Base-by-base conservation (phyloP, 2,888 invertebrate genomes). In the Patella depressa region DNA sequence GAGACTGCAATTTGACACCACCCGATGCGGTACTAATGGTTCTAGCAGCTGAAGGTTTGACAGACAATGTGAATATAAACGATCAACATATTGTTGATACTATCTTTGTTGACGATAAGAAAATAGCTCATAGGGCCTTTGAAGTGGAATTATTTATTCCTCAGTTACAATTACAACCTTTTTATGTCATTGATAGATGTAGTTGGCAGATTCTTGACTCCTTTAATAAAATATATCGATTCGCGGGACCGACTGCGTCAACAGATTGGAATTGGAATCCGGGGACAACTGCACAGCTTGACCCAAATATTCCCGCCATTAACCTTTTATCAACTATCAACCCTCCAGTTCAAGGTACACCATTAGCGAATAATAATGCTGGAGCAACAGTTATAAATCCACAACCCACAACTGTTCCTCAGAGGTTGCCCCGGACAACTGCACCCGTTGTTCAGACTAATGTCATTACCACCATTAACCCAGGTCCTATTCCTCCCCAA, bases 141-240 rank as follows among this genome's bases (percentile, higher is more conserved):
- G 34, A 71, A 4, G 65, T 72, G n/a, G 73, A 59, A 7, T 53
- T 76, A 29, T 53, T 73, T 2, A 65, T 72, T 53, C 53, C 54
- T 9, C 34, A 53, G 4, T n/a, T 3, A 4, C 53, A 59, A 53
- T 12, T 15, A 17, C 57, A 71, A n/a, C 76, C 72, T 19, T 72
- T 65, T 53, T 76, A 65, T 53, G 45, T 53, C 65, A 76, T 76
- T 53, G 76, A 76, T 34, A 45, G 59, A 11, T 73, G 76, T 53
- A 59, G 17, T 17, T 59, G 72, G 3, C 45, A 59, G 15, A 57
- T 76, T 14, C 65, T 76, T 11, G 17, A 65, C 12, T 15, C 53
- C 14, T 70, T 29, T 14, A 71, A 70, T 29, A 75, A 71, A 65
- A 45, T 53, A 12, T 17, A 55, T 70, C 53, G 24, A 17, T 70